Base-by-base conservation (phyloP, 2,113 vertebrate genomes). In the Notothenia coriiceps region DNA sequence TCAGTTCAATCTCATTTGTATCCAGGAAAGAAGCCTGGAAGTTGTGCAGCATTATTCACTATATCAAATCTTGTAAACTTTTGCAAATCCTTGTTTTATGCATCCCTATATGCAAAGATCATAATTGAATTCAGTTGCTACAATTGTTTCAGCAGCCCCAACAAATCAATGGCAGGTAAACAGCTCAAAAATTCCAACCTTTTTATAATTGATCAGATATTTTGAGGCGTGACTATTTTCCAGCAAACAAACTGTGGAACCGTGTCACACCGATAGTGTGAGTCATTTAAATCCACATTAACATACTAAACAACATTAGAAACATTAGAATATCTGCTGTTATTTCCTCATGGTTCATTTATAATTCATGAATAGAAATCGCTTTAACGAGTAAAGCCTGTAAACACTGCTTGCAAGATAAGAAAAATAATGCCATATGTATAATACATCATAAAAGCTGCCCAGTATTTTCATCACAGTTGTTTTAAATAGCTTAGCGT, bases 311-410 rank as follows among this genome's bases (percentile, higher is more conserved):
- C 18, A 13, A 25, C 44, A 25, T 72, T 43, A 17, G 13, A 18
- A 15, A 67, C 54, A 10, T 22, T 57, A 11, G 51, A 75, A 76
- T 76, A 57, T 66, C 52, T 17, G 52, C 52, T 40, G 5, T 57
- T n/a, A 33, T 52, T 52, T 54, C 20, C 50, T 10, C 35, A 46
- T 6, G 50, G 6, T 33, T 54, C 2, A 55, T 75, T 56, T 66
- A 13, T 40, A 20, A 76, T 22, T 40, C 35, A 47, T 57, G 43
- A 66, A 57, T 75, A 46, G 10, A 35, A 74, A 64, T 55, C 5
- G 33, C 20, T 25, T 25, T 15, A 43, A 51, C 13, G 54, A 64
- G 14, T 43, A 44, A 54, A 40, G 17, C n/a, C 14, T 52, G 52
- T 40, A 2, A 56, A 70, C 22, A 50, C 25, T 43, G 13, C 9